Percentiles rank a stretch among this genome's conserved stretches.
These are phyloP conservation scores for Morbakka virulenta DNA, from an alignment of 30 jellyfish, hydroid and myxozoan species.

Conservation along the genomic window DNA sequence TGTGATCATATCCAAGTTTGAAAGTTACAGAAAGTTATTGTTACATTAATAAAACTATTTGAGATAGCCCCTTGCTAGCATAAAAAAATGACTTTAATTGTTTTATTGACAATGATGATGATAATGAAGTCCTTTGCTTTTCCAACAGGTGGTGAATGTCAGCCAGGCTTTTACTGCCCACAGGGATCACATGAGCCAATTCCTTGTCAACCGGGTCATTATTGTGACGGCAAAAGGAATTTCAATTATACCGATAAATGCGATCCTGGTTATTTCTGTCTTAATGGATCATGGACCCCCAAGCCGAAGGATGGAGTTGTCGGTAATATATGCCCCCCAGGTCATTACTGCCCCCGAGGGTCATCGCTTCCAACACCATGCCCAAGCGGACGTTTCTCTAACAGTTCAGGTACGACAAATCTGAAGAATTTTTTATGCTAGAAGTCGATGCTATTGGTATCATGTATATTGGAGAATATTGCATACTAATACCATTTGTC, in stretches of 20 bases:
- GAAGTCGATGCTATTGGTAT: too few species aligned
- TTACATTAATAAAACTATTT: too few species aligned
- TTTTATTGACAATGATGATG: too few species aligned
- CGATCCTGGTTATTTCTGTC: slow-evolving; percentile 83
- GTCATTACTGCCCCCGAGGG: slow-evolving; percentile 67
- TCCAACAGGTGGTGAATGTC: slow-evolving; percentile 91
- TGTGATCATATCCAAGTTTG: too few species aligned
- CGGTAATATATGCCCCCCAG: slow-evolving; percentile 92
- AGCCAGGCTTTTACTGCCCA: slow-evolving; percentile 93
- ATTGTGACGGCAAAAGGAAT: slow-evolving; percentile 74
- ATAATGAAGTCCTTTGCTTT: too few species aligned
- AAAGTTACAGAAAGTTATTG: too few species aligned
- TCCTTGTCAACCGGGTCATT: slow-evolving; percentile 87
- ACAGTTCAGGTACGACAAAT: slow-evolving; percentile 60
- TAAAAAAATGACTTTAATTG: too few species aligned
- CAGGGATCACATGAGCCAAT: slow-evolving; percentile 74
- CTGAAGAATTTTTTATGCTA: background rate
- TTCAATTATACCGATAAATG: slow-evolving; percentile 75
- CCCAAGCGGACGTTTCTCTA: slow-evolving; percentile 84
- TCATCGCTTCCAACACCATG: slow-evolving; percentile 74
- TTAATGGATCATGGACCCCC: slow-evolving; percentile 71
- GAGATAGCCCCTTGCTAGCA: too few species aligned
- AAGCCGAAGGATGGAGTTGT: slow-evolving; percentile 69
- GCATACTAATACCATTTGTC: too few species aligned
- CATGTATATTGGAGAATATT: too few species aligned